Conservation (phyloP, 2,888 invertebrate species). For the Polyommatus iphigenia region DNA sequence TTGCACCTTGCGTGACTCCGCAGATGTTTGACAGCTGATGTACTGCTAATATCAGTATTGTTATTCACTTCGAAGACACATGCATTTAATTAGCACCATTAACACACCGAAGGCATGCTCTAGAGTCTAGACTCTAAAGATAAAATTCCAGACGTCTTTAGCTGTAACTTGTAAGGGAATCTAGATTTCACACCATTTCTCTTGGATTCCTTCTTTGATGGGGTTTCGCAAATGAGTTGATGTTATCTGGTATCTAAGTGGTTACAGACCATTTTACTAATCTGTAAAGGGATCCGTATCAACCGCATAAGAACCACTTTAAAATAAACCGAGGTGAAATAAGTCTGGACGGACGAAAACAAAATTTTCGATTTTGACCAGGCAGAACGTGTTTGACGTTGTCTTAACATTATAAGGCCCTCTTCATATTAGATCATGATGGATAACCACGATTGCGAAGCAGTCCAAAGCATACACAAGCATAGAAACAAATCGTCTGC, state of each 20-base stretch:
- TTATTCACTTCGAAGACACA: background rate
- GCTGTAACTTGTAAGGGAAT: slow-evolving; percentile 2
- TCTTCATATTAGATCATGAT: too few relatives aligned
- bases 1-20: background rate
- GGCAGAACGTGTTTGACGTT: too few relatives aligned
- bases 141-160: background rate
- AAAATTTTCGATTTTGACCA: too few relatives aligned
- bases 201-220: background rate
- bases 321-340: too few relatives aligned
- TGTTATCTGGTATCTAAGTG: background rate
- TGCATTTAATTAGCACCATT: background rate
- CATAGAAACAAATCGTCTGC: too few relatives aligned
- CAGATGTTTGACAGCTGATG: slow-evolving; percentile 19
- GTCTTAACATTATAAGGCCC: too few relatives aligned
- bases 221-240: background rate
- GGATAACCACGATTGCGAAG: too few relatives aligned
- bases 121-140: background rate
- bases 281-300: too few relatives aligned
- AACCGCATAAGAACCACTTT: too few relatives aligned
- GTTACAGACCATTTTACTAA: too few relatives aligned
- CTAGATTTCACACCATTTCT: slow-evolving; percentile 4
- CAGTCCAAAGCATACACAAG: too few relatives aligned
- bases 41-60: background rate
- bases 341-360: too few relatives aligned
- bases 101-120: background rate